Base-by-base conservation (phyloP, 1,140 invertebrate species). In the Vanessa atalanta region DNA sequence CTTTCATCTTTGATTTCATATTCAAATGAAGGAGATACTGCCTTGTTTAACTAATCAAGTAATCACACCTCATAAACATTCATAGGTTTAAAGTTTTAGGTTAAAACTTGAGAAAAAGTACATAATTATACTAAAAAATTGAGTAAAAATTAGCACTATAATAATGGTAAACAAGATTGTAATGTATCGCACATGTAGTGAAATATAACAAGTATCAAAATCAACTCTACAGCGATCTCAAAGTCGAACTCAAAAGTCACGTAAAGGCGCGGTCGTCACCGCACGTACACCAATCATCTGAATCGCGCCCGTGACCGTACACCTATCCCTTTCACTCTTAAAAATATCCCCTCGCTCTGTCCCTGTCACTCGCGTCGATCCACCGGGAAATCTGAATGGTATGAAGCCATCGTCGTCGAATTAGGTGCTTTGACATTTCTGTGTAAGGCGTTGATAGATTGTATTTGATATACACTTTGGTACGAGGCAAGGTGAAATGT, bases 221-320 rank as follows among this genome's bases (percentile, higher is more conserved):
- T 23, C 43, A 20, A 67, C 23, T 26, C 55, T 26, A 64, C 31
- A 67, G 16, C 43, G 8, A 64, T 81, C 73, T 85, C 74, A 76
- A 82, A 85, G 76, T 81, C 77, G 63, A 63, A 76, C 72, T 83
- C 79, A 76, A 83, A 83, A 89, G 88, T 92, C 88, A 92, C 90
- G 90, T 92, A 88, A 73, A 88, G 81, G 82, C 83, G 90, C 90
- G 90, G 90, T 90, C 84, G 84, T 77, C 81, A 83, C 75, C 72
- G 85, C 90, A 92, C 90, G 90, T 92, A 88, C 86, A 89, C 86
- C 90, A 92, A 92, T 92, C 90, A 90, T 92, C 87, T 87, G 82
- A 89, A 88, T 83, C 84, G 85, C 79, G 79, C 79, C 88, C 87
- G 88, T 91, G 87, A 89, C 89, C 86, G 83, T 83, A 85, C 79